These are phyloP conservation scores for Sturmia bella DNA, from an alignment of 2,888 invertebrate species.

Conservation along the genomic window DNA sequence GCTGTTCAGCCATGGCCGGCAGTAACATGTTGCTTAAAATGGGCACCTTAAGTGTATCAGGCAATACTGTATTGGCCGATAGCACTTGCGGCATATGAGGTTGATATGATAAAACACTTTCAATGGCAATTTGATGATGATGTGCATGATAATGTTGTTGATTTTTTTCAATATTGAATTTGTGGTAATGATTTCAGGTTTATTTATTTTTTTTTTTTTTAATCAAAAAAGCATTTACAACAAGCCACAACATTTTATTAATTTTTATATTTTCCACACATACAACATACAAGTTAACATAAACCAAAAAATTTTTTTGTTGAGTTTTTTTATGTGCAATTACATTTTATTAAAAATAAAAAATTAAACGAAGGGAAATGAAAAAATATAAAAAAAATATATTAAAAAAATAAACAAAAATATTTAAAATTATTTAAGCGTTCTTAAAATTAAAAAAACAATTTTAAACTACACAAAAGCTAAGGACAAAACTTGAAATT, in stretches of 20 bases:
- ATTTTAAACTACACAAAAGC: conserved; percentile 10
- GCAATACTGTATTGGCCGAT: conserved; percentile 72
- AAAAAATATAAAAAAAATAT: conserved; percentile 23
- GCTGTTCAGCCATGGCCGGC: conserved; percentile 53
- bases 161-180: conserved; percentile 41
- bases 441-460: neutral
- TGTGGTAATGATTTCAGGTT: conserved; percentile 50
- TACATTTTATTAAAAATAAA: conserved; percentile 51
- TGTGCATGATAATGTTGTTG: conserved; percentile 40
- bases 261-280: conserved; percentile 57
- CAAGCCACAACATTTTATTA: conserved; percentile 68
- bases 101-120: conserved; percentile 81
- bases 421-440: neutral
- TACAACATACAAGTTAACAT: conserved; percentile 67
- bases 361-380: conserved; percentile 32
- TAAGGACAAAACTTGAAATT: conserved; percentile 41
- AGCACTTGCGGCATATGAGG: conserved; percentile 76
- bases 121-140: conserved; percentile 60
- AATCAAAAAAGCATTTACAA: conserved; percentile 56
- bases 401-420: conserved; percentile 6
- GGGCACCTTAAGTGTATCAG: conserved; percentile 72
- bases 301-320: conserved; percentile 63
- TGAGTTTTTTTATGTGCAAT: conserved; percentile 55
- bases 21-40: conserved; percentile 68
- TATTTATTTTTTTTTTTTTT: conserved; percentile 72